These are phyloP conservation scores for Cyrtorhinus lividipennis DNA, from an alignment of 1,140 invertebrate genomes.

Conservation along the genomic window DNA sequence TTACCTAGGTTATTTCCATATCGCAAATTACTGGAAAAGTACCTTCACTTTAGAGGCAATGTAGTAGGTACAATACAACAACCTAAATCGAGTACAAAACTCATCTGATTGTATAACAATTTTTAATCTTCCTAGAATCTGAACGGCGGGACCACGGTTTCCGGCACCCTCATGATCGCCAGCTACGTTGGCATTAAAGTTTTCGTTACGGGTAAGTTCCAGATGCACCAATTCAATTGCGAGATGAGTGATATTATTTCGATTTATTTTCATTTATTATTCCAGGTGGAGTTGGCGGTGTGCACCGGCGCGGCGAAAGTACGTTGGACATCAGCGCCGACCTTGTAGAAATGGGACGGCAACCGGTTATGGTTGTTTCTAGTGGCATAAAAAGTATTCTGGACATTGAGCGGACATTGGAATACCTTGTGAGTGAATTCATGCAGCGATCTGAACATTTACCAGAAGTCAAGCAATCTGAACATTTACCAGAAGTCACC, in stretches of 20 bases:
- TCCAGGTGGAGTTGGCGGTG: conserved; percentile 71
- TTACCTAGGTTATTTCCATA: too few species aligned
- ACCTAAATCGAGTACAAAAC: too few species aligned
- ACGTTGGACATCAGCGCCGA: conserved; percentile 92
- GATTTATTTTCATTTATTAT: not conserved
- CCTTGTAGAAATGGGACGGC: conserved; percentile 75
- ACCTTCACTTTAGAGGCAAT: too few species aligned
- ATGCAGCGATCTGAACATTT: too few species aligned
- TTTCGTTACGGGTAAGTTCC: conserved; percentile 70
- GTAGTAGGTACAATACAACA: too few species aligned
- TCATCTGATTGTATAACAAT: too few species aligned
- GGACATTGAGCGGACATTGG: conserved; percentile 85
- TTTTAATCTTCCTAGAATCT: too few species aligned
- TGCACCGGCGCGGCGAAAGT: conserved; percentile 72
- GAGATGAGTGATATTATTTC: too few species aligned
- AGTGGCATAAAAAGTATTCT: conserved; percentile 95
- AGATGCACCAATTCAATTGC: too few species aligned
- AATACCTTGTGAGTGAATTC: conserved; percentile 59
- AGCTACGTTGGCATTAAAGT: conserved; percentile 67
- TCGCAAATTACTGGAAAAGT: too few species aligned
- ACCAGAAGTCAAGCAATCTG: too few species aligned
- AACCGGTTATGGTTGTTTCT: conserved; percentile 77
- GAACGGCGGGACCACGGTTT: conserved; percentile 91
- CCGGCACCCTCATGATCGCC: conserved; percentile 79
- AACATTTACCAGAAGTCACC: too few species aligned